Evolutionary conservation across 2,888 invertebrate species (phyloP).

Genomic region (Osmoderma eremita): DNA sequence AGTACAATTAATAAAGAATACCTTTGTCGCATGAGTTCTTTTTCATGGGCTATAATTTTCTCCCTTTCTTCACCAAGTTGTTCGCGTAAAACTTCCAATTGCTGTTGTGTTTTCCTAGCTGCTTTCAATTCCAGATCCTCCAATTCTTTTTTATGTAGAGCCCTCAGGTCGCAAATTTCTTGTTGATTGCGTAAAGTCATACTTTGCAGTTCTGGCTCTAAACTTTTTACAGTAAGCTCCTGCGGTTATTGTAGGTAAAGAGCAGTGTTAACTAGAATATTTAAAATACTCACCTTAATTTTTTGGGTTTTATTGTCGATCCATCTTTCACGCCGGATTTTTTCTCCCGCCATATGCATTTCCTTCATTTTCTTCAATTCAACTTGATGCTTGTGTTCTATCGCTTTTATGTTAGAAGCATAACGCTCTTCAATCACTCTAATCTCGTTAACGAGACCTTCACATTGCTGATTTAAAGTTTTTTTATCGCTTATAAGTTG

Average conservation of each 20-base stretch:
- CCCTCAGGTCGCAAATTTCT: slow-evolving; percentile 75
- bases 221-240: slow-evolving; percentile 86
- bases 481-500: slow-evolving; percentile 84
- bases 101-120: slow-evolving; percentile 70
- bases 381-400: slow-evolving; percentile 79
- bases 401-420: slow-evolving; percentile 72
- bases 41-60: slow-evolving; percentile 70
- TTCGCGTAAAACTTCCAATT: slow-evolving; percentile 70
- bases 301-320: slow-evolving; percentile 85
- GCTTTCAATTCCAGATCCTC: slow-evolving; percentile 72
- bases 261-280: neutral
- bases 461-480: slow-evolving; percentile 78
- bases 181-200: slow-evolving; percentile 77
- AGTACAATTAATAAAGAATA: slow-evolving; percentile 47
- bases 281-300: slow-evolving; percentile 73
- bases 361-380: slow-evolving; percentile 81
- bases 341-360: slow-evolving; percentile 81
- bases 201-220: slow-evolving; percentile 84
- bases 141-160: slow-evolving; percentile 74
- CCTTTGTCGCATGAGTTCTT: slow-evolving; percentile 69
- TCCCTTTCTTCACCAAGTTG: slow-evolving; percentile 73
- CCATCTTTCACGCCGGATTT: slow-evolving; percentile 80
- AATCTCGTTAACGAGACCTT: slow-evolving; percentile 73
- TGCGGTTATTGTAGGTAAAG: slow-evolving; percentile 49
- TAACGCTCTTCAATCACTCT: slow-evolving; percentile 74